Evolutionary conservation across 2,888 invertebrate species (phyloP).

Genomic region (Cotesia congregata): DNA sequence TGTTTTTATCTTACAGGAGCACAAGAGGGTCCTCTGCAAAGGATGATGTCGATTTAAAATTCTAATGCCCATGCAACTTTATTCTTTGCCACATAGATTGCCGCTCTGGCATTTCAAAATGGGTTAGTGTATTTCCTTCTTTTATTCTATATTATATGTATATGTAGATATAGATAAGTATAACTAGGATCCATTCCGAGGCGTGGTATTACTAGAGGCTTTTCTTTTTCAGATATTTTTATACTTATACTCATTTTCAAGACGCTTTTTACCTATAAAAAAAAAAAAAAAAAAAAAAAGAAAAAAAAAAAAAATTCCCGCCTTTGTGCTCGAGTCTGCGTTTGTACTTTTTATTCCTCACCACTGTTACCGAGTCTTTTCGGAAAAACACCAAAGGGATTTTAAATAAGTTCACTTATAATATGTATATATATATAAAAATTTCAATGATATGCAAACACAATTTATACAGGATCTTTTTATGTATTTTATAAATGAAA

Average conservation of each 20-base stretch:
- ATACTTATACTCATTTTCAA: slow-evolving; percentile 28
- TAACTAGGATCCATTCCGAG: slow-evolving; percentile 27
- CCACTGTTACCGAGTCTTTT: background rate
- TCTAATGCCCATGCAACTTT: slow-evolving; percentile 58
- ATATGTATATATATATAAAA: too few species aligned
- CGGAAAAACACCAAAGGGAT: slow-evolving; percentile 20
- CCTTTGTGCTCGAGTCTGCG: background rate
- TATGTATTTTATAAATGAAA: background rate
- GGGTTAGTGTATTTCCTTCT: slow-evolving; percentile 51
- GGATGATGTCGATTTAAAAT: slow-evolving; percentile 62
- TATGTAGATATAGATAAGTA: background rate
- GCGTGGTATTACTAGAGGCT: slow-evolving; percentile 25
- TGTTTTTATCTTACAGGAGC: slow-evolving; percentile 39
- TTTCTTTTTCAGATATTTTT: slow-evolving; percentile 32
- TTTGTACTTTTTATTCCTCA: slow-evolving; percentile 15
- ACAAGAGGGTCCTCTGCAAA: slow-evolving; percentile 42
- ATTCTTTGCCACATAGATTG: slow-evolving; percentile 50
- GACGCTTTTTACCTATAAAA: background rate
- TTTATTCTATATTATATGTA: background rate
- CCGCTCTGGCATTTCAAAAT: slow-evolving; percentile 51
- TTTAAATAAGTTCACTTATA: slow-evolving; percentile 15
- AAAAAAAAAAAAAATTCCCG: background rate
- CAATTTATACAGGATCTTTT: slow-evolving; percentile 21
- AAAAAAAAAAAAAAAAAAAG: background rate
- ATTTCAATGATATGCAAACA: slow-evolving; percentile 31